Evolutionary conservation across 2,888 invertebrate species (phyloP).

Genomic region (Ormyrus nitidulus): DNA sequence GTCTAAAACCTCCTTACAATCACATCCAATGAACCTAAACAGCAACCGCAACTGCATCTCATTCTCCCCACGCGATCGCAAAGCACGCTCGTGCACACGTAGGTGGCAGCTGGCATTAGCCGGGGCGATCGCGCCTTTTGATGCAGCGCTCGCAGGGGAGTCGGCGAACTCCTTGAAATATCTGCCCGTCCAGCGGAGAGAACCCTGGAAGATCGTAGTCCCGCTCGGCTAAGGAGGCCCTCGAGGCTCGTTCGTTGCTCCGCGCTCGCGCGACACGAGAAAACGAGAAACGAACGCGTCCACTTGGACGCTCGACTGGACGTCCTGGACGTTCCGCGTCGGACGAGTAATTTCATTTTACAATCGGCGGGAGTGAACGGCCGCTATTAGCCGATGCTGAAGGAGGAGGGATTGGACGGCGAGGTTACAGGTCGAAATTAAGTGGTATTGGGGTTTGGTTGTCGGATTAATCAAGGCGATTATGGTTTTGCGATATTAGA

Average conservation of each 20-base stretch:
- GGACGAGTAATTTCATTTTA: too few species aligned
- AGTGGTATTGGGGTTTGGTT: too few species aligned
- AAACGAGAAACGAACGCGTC: conserved; percentile 2
- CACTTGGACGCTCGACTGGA: background rate
- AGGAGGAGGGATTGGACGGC: background rate
- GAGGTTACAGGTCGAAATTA: too few species aligned
- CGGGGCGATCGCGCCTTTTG: background rate
- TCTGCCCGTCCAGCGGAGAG: conserved; percentile 11
- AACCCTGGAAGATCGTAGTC: conserved; percentile 49
- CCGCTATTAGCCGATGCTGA: background rate
- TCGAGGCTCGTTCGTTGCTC: background rate
- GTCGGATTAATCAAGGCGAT: too few species aligned
- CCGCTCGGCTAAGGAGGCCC: conserved; percentile 33
- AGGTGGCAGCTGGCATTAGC: too few species aligned
- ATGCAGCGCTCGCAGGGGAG: background rate
- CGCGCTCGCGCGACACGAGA: background rate
- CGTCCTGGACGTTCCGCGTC: too few species aligned
- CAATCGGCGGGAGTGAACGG: background rate
- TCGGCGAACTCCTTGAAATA: background rate
- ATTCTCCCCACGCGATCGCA: too few species aligned
- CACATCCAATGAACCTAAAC: too few species aligned
- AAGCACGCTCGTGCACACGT: too few species aligned
- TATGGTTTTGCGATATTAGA: too few species aligned
- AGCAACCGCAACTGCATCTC: too few species aligned
- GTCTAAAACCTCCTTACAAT: too few species aligned